phyloP scores from a whole-genome alignment of 2,888 invertebrate species.

The Petrophora chlorosata region DNA sequence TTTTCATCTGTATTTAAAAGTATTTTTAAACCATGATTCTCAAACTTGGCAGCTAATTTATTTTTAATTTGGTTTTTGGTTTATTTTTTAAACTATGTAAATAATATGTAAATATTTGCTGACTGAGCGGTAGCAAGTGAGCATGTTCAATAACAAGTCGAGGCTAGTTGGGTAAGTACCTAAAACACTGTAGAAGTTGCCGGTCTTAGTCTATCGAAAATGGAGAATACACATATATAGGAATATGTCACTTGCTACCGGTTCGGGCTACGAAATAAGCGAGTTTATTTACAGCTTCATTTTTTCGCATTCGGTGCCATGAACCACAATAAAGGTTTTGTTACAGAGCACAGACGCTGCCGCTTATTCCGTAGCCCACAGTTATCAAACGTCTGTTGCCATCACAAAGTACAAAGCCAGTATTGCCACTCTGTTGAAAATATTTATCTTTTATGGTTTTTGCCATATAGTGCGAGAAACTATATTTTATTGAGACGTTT shows the following conservation, averaged over 20 bases:
- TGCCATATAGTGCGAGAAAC: slow-evolving; percentile 12
- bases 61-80: not conserved
- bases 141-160: too few species aligned
- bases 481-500: slow-evolving; percentile 14
- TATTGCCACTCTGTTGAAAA: slow-evolving; percentile 16
- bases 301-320: too few species aligned
- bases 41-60: slow-evolving; percentile 9
- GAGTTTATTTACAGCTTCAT: not conserved
- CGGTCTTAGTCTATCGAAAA: too few species aligned
- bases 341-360: too few species aligned
- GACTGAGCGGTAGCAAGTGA: not conserved
- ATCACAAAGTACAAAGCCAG: slow-evolving; percentile 30
- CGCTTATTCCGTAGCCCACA: not conserved
- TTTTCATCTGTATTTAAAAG: slow-evolving; percentile 13
- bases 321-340: too few species aligned
- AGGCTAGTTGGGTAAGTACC: too few species aligned
- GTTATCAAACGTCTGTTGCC: slow-evolving; percentile 20
- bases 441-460: slow-evolving; percentile 13
- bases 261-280: not conserved
- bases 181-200: too few species aligned
- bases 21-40: slow-evolving; percentile 5
- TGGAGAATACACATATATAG: too few species aligned
- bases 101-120: slow-evolving; percentile 5
- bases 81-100: slow-evolving; percentile 16
- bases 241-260: not conserved